phyloP scores from a whole-genome alignment of 2,113 vertebrate species.

The Alosa alosa region DNA sequence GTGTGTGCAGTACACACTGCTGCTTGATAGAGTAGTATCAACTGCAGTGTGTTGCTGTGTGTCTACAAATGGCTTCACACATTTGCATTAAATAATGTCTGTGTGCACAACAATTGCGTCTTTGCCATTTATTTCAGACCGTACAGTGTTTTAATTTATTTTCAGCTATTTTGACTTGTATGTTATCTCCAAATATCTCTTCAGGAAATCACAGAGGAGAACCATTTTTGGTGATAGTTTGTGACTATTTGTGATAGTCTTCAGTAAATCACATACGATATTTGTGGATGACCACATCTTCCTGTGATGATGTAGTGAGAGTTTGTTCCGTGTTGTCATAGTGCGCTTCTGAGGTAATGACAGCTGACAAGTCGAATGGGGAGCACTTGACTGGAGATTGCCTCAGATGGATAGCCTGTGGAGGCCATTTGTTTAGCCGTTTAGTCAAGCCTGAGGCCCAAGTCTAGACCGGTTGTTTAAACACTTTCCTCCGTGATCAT shows the following conservation, averaged over 20 bases:
- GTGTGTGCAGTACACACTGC: neutral
- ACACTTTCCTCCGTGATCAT: constrained; percentile 50
- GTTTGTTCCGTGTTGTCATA: constrained; percentile 47
- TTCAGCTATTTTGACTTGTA: neutral
- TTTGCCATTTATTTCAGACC: too few relatives aligned
- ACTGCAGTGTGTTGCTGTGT: neutral
- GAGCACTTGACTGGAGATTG: constrained; percentile 60
- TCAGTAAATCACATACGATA: neutral
- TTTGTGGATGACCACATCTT: constrained; percentile 27
- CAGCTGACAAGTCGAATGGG: constrained; percentile 60
- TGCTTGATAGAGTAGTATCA: neutral
- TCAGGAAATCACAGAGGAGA: neutral
- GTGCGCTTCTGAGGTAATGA: constrained; percentile 62
- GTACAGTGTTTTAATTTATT: neutral
- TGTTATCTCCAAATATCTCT: neutral
- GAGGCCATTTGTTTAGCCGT: constrained; percentile 54
- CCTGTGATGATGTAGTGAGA: constrained; percentile 27
- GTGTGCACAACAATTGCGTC: neutral
- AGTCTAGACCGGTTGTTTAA: constrained; percentile 45
- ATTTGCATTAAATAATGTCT: neutral
- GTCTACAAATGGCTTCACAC: neutral
- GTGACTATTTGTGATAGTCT: too few relatives aligned
- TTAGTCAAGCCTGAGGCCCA: constrained; percentile 44
- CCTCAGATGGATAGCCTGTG: constrained; percentile 64
- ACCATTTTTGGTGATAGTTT: neutral